Evolutionary conservation across 2,888 invertebrate species (phyloP).

Genomic region (Labia minor): DNA sequence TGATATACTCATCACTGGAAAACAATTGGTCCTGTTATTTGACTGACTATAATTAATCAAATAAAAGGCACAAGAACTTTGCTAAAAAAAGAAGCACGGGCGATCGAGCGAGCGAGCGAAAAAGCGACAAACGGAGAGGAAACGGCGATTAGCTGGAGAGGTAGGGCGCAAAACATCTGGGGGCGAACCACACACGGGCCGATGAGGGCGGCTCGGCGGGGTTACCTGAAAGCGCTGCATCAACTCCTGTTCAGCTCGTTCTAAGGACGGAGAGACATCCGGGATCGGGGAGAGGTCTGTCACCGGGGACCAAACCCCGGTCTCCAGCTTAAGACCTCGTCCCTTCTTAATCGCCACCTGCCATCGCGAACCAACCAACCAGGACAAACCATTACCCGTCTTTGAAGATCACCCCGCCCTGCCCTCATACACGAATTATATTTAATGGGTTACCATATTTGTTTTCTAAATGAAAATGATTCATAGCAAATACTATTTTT

Average conservation of each 20-base stretch:
- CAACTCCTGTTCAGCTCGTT: constrained; percentile 26
- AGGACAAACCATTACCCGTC: neutral
- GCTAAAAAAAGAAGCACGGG: neutral
- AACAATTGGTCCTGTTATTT: no score
- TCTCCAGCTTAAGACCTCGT: constrained; percentile 23
- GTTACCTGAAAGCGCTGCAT: constrained; percentile 26
- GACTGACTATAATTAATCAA: constrained; percentile 1
- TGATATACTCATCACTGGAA: no score
- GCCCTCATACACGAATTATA: neutral
- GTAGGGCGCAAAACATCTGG: neutral
- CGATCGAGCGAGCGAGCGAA: neutral
- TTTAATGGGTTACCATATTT: no score
- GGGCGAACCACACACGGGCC: constrained; percentile 5
- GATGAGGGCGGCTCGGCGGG: neutral
- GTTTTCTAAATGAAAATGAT: no score
- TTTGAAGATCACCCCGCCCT: neutral
- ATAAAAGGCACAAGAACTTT: neutral
- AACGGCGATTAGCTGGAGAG: neutral
- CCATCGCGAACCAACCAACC: constrained; percentile 16
- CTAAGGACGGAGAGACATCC: constrained; percentile 26
- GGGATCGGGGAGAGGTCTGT: constrained; percentile 26
- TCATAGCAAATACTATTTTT: no score
- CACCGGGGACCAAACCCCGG: constrained; percentile 26
- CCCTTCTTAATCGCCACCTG: constrained; percentile 24
- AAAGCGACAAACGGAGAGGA: neutral